Base-by-base conservation (phyloP, 2,888 invertebrate species). In the Hyposoter dolosus region DNA sequence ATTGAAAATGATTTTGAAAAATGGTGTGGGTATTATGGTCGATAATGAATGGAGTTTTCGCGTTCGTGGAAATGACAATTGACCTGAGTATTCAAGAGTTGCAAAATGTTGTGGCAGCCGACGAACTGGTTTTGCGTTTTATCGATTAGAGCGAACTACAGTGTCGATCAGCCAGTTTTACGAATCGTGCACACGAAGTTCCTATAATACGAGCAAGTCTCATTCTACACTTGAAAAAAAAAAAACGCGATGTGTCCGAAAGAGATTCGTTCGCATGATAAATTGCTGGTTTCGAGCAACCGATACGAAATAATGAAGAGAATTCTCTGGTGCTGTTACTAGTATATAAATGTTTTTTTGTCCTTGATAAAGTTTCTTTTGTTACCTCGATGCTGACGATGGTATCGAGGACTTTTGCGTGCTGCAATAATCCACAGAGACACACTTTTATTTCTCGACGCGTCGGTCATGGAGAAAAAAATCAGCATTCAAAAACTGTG, bases 301-400 rank as follows among this genome's bases (percentile, higher is more conserved):
- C n/a, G 56, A 40, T n/a, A 63, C 63, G 10, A 45, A 63, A 43
- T 75, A 71, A 75, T 28, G 15, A n/a, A 75, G 19, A 53, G n/a
- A 56, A 56, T 56, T 74, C 40, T 23, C 17, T 23, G n/a, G 53
- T 40, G 19, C 56, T 63, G 43, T 40, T 12, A 47, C 63, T 71
- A 17, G n/a, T 50, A 15, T 15, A 6, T 60, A 28, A 40, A 40
- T 40, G 40, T 60, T 60, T 15, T 77, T 50, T 65, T 65, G 84
- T 76, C 84, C 84, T 84, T 84, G 84, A 72, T 63, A 17, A 72
- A 81, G 81, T 84, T 84, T 81, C 72, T 77, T 84, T 84, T 81
- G 77, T 84, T 80, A 56, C 80, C 76, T 84, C 84, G 84, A 80
- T 71, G 28, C 65, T 19, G 84, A 50, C 50, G 84, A 84, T 80